Base-by-base conservation (phyloP, 2,888 invertebrate species). In the Achlya flavicornis region DNA sequence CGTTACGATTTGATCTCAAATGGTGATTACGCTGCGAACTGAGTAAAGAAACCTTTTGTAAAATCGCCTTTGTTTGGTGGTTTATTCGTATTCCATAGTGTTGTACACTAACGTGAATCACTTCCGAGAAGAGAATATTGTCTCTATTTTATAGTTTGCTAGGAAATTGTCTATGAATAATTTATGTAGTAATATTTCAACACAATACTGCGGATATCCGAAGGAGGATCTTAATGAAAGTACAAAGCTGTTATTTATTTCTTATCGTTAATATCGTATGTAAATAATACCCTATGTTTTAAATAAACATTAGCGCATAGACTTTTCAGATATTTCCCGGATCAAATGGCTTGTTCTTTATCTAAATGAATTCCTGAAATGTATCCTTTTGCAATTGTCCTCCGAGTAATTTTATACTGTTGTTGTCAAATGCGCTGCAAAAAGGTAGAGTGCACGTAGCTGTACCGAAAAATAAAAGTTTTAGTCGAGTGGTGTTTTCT, bases 381-480 rank as follows among this genome's bases (percentile, higher is more conserved):
- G n/a, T 53, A 16, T 53, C 19, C 7, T 53, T 7, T 19, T 53
- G 4, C 16, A 2, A 10, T 53, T 19, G 3, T 53, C 1, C 48
- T 48, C 5, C 16, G 16, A 48, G 48, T 48, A 48, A 16, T 48
- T 48, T 48, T 7, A 7, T 48, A 66, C 64, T 68, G 64, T 62
- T 61, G 67, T 68, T 70, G 69, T 70, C 71, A 68, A 63, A 66
- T 75, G 70, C 69, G 69, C 67, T 58, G 74, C 19, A 81, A 83
- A 81, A 77, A 68, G 76, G 77, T 77, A 74, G 75, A 72, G 76
- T 78, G 78, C 82, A 80, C 76, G 83, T 80, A 76, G 73, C 67
- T 73, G 73, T 67, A 64, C 71, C 53, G 66, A 75, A 83, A 81
- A 81, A 86, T 80, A 86, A 81, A 82, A 79, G 79, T 82, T 85